A percentile compares a stretch with the other conserved stretches of the same genome.
phyloP scores from a whole-genome alignment of 2,113 vertebrate species.

The Mungos mungo region DNA sequence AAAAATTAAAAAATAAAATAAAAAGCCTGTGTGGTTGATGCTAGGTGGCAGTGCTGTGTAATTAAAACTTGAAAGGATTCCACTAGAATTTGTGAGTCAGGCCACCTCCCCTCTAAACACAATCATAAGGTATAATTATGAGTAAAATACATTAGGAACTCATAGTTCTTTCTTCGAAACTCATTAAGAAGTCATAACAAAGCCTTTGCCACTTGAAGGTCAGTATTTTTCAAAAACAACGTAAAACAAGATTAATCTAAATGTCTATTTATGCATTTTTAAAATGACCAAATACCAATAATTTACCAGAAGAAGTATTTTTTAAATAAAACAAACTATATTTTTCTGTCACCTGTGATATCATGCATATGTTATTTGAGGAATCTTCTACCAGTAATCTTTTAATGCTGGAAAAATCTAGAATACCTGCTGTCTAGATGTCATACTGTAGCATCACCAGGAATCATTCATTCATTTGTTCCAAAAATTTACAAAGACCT shows the following conservation, averaged over 20 bases:
- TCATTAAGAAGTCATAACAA: slow-evolving; percentile 67
- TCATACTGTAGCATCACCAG: background rate
- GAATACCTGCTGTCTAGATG: background rate
- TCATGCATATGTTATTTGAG: background rate
- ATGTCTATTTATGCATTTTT: background rate
- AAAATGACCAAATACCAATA: slow-evolving; percentile 30
- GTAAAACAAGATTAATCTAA: slow-evolving; percentile 15
- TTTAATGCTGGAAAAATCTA: background rate
- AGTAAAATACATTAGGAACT: slow-evolving; percentile 59
- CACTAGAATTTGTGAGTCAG: slow-evolving; percentile 10
- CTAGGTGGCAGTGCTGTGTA: slow-evolving; percentile 88
- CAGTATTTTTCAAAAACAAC: slow-evolving; percentile 35
- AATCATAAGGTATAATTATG: slow-evolving; percentile 69
- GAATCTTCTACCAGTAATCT: background rate
- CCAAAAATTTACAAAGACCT: background rate
- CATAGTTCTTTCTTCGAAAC: slow-evolving; percentile 60
- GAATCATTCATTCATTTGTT: background rate
- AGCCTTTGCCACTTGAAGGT: slow-evolving; percentile 37
- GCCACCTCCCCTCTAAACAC: slow-evolving; percentile 65
- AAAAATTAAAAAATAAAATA: background rate
- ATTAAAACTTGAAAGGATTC: slow-evolving; percentile 74
- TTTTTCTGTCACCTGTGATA: background rate
- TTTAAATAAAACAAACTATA: slow-evolving; percentile 32
- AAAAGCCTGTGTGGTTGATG: slow-evolving; percentile 65
- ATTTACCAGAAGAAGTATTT: slow-evolving; percentile 32